Percentiles rank a stretch among this genome's conserved stretches.
These are phyloP conservation scores for Rattus rattus DNA, from an alignment of 2,113 vertebrate genomes.

Conservation along the genomic window DNA sequence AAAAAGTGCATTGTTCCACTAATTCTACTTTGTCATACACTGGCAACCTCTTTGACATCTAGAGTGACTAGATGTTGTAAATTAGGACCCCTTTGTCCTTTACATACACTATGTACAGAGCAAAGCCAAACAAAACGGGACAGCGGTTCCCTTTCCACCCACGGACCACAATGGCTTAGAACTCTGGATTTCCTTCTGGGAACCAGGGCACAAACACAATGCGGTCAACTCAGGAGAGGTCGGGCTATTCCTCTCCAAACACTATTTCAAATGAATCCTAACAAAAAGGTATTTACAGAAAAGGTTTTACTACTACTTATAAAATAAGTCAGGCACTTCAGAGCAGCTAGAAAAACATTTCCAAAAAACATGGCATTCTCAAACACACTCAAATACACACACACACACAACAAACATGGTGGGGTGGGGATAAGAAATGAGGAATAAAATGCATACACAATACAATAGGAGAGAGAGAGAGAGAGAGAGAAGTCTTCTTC, in stretches of 20 bases:
- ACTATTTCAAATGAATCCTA: neutral
- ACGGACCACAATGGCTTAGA: neutral
- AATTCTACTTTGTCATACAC: conserved; percentile 13
- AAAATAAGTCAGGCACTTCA: conserved; percentile 63
- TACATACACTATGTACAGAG: conserved; percentile 10
- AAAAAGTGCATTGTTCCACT: neutral
- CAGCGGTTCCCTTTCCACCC: neutral
- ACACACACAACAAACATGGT: neutral
- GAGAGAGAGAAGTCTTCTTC: conserved; percentile 5
- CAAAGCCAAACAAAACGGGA: neutral
- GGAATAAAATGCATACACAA: conserved; percentile 25
- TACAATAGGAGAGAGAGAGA: neutral
- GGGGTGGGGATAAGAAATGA: neutral
- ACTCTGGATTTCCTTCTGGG: neutral
- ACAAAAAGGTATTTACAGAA: conserved; percentile 57
- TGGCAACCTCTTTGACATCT: conserved; percentile 32
- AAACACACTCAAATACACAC: neutral
- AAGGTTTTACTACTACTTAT: conserved; percentile 21
- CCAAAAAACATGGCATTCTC: neutral
- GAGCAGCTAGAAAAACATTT: conserved; percentile 50
- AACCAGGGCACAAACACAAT: neutral
- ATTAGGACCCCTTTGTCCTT: neutral
- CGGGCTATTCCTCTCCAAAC: neutral
- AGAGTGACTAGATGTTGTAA: conserved; percentile 9
- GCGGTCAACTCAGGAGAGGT: neutral